Evolutionary conservation across 30 jellyfish, hydroid and myxozoan species (phyloP).

Genomic region (Cassiopea andromeda): DNA sequence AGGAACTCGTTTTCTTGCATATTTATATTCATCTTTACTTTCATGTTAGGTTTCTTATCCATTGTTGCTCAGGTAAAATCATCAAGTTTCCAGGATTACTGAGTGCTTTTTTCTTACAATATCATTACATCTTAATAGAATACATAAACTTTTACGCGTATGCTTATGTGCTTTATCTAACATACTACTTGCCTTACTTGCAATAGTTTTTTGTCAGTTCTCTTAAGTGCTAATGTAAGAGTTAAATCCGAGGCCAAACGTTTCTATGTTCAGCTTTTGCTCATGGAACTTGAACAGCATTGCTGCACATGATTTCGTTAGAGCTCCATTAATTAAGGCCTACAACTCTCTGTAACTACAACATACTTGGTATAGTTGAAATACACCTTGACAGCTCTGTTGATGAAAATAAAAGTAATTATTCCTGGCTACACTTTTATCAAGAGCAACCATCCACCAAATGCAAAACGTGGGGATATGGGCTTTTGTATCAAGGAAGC

Average conservation of each 20-base stretch:
- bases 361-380: slow-evolving; percentile 30
- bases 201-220: background rate
- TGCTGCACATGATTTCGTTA: slow-evolving; percentile 5
- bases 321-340: slow-evolving; percentile 15
- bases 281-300: slow-evolving; percentile 24
- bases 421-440: slow-evolving; percentile 14
- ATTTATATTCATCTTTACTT: background rate
- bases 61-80: background rate
- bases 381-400: slow-evolving; percentile 38
- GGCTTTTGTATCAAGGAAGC: slow-evolving; percentile 18
- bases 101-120: background rate
- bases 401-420: slow-evolving; percentile 16
- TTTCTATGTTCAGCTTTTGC: slow-evolving; percentile 23
- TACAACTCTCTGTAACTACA: slow-evolving; percentile 13
- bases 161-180: background rate
- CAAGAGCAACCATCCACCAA: slow-evolving; percentile 26
- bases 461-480: slow-evolving; percentile 36
- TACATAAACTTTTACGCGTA: background rate
- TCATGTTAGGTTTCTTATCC: background rate
- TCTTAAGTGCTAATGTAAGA: background rate
- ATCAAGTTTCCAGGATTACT: background rate
- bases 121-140: background rate
- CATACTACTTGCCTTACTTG: background rate
- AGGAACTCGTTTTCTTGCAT: background rate
- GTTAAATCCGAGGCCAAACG: background rate